phyloP scores from a whole-genome alignment of 2,888 invertebrate genomes.

The Mylabris sibirica region DNA sequence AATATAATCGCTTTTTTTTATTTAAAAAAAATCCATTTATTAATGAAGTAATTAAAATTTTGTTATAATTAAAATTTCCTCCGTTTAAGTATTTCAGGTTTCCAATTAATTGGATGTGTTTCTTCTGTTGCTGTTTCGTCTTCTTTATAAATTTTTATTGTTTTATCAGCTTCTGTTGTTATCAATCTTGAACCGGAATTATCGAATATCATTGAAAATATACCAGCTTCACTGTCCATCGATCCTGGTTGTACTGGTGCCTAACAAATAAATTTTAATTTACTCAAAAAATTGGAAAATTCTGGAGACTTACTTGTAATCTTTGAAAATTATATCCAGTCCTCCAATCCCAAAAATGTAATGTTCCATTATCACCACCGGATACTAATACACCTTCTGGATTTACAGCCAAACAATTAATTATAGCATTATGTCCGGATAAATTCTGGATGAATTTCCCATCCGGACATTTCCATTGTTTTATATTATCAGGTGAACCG shows the following conservation, averaged over 20 bases:
- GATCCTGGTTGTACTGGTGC: constrained; percentile 98
- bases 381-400: constrained; percentile 95
- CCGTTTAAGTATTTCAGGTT: constrained; percentile 93
- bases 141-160: constrained; percentile 98
- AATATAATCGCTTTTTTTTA: not conserved
- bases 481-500: constrained; percentile 98
- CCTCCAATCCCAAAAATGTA: constrained; percentile 99
- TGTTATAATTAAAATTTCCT: constrained; percentile 80
- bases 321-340: constrained; percentile 99
- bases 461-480: constrained; percentile 98
- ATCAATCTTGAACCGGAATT: constrained; percentile 93
- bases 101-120: constrained; percentile 96
- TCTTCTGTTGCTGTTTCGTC: constrained; percentile 97
- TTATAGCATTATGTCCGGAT: constrained; percentile 95
- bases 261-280: constrained; percentile 60
- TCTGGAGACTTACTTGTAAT: constrained; percentile 64
- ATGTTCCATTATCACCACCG: constrained; percentile 97
- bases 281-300: not conserved
- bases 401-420: constrained; percentile 96
- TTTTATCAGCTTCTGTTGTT: constrained; percentile 98
- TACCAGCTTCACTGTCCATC: constrained; percentile 98
- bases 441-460: constrained; percentile 97
- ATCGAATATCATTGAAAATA: constrained; percentile 96
- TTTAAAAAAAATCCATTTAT: constrained; percentile 4
- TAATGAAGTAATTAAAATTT: constrained; percentile 1